Base-by-base conservation (phyloP, 2,888 invertebrate genomes). In the Perdita meconis region DNA sequence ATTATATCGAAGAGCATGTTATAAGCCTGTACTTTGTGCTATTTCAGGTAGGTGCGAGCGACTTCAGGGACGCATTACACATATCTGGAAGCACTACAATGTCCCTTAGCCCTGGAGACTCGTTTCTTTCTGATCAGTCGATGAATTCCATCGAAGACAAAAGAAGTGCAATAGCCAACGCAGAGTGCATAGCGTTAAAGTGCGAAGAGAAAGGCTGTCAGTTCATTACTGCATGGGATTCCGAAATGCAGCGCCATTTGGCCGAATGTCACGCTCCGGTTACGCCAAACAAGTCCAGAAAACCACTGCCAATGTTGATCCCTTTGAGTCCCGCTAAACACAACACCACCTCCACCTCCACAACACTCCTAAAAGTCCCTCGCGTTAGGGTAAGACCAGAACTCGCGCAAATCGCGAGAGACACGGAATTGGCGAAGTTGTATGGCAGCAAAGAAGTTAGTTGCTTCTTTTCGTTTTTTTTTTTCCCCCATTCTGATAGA, bases 211-310 rank as follows among this genome's bases (percentile, higher is more conserved):
- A 93, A 85, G 93, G 93, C 73, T 95, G 94, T 88, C 93, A 93
- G 79, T 95, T 93, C 86, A 94, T 94, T 82, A 93, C 94, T 1
- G 93, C 94, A 13, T 94, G 94, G 93, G 93, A 94, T 81, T 93
- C 93, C 19, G 95, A 95, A 85, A 94, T 95, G 93, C 93, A 91
- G 42, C 80, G 90, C 57, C 91, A 91, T 50, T 85, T 91, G 65
- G 87, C 88, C 1, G 91, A 91, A 63, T 88, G 87, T n/a, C 91
- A 91, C 55, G 80, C 85, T 0, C 83, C 86, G 0, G 68, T 73
- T 24, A 80, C 84, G 3, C 71, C 86, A 1, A 86, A 69, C 40
- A 89, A 89, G 34, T 85, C 87, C 24, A 83, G 86, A 16, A 91
- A 91, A 79, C 91, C 91, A 65, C 73, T 91, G 83, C 91, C 91